A percentile compares a stretch with the other conserved stretches of the same genome.
Conservation (phyloP, 2,113 vertebrate genomes). For the Orthonyx spaldingii region DNA sequence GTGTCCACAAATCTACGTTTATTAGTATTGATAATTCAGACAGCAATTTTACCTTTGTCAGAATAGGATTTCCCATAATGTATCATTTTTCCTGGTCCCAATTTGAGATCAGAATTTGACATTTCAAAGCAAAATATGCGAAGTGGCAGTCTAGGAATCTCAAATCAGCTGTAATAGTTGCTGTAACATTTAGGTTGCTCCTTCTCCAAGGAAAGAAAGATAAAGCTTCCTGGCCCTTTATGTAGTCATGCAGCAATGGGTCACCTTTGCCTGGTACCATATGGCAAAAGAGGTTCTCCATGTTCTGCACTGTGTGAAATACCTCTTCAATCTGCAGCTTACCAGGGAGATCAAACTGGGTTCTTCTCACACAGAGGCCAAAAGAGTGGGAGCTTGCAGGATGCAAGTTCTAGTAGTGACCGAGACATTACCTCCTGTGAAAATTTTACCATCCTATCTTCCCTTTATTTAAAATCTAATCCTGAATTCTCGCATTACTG, state of each 20-base stretch:
- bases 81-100: rapidly evolving
- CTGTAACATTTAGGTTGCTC: not conserved
- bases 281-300: not conserved
- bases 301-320: rapidly evolving
- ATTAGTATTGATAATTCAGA: not conserved
- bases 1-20: not conserved
- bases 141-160: not conserved
- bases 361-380: not conserved
- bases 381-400: not conserved
- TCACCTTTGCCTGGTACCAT: not conserved
- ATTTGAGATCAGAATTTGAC: not conserved
- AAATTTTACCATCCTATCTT: not conserved
- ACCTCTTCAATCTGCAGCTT: not conserved
- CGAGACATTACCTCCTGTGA: not conserved
- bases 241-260: not conserved
- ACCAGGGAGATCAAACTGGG: not conserved
- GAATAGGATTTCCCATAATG: not conserved
- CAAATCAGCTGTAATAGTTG: not conserved
- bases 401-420: not conserved
- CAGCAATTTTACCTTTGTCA: not conserved
- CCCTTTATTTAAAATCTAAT: not conserved
- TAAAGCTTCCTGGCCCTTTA: not conserved
- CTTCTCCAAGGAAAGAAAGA: not conserved
- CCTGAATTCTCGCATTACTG: not conserved
- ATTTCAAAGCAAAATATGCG: not conserved